Evolutionary conservation across 2,797 vertebrate genomes (phyloP), one percentile per base, ranked within the genome.

Genomic region (Myotis daubentonii): DNA sequence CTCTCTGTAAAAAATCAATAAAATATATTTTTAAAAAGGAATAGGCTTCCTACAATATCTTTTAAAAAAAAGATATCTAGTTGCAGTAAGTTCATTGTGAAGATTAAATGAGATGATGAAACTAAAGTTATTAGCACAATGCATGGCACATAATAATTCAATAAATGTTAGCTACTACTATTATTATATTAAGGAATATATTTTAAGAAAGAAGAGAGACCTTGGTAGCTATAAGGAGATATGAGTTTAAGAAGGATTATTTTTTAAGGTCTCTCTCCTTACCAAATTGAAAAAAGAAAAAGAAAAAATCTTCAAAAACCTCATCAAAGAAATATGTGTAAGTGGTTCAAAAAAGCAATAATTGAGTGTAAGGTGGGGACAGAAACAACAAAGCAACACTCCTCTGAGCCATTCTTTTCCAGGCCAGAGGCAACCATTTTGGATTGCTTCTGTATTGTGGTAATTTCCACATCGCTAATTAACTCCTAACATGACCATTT

Each of bases 31-130:
- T 60, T 30, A 6, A 5, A 28, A 60, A 60, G 30, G 25, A 17
- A 47, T 47, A 12, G 47, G 47, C 47, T 47, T 47, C 4, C 47
- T 47, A 47, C 47, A 47, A 47, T 47, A 47, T 47, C 47, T 47
- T 47, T 47, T 47, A 13, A 13, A 47, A 47, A 51, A 51, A 51
- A 51, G 49, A 62, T 62, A 62, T 55, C 71, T 87, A 25, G n/a
- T 79, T 95, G 49, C 15, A 83, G 1, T 62, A 96, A 92, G 8
- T 86, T 79, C 22, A 53, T 44, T 70, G 19, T 68, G n/a, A 89
- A 83, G 55, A 74, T 68, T 41, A 87, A 87, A 88, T 65, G 11
- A 95, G 47, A 44, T 70, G 41, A 70, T 80, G 36, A 91, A 79
- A 78, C 25, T 78, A 74, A 75, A 84, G 57, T 44, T 60, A 72